Evolutionary conservation across 1,140 invertebrate genomes (phyloP).

Genomic region (Eurosta solidaginis): DNA sequence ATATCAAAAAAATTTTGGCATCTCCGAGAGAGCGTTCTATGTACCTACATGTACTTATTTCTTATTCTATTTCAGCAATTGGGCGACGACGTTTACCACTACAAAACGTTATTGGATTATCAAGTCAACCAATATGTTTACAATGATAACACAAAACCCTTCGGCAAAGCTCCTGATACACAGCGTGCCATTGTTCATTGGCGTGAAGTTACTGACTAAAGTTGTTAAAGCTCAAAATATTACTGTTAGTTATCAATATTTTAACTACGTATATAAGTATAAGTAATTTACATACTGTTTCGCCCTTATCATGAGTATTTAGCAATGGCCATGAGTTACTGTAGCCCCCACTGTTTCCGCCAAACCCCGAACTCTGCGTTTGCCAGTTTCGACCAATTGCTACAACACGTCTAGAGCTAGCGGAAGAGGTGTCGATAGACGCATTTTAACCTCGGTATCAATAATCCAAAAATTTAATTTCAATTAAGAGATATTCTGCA

Average conservation of each 20-base stretch:
- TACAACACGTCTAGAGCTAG: no score
- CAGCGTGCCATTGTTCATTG: slow-evolving; percentile 76
- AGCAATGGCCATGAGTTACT: no score
- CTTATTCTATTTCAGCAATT: slow-evolving; percentile 68
- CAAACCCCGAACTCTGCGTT: no score
- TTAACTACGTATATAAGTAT: background rate
- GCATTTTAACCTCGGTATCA: no score
- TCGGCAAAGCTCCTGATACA: slow-evolving; percentile 72
- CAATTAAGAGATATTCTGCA: no score
- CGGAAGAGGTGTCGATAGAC: no score
- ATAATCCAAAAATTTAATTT: no score
- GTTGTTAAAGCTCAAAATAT: background rate
- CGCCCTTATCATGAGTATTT: no score
- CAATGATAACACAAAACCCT: slow-evolving; percentile 72
- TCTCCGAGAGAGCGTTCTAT: background rate
- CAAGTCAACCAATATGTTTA: slow-evolving; percentile 80
- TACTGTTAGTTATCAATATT: background rate
- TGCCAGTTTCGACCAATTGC: no score
- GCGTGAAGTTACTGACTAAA: slow-evolving; percentile 63
- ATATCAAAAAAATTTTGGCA: no score
- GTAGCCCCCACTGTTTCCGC: no score
- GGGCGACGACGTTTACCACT: slow-evolving; percentile 77
- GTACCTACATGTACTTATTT: slow-evolving; percentile 48
- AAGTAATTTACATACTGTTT: background rate
- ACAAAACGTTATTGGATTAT: slow-evolving; percentile 75